Percentiles rank a stretch among this genome's conserved stretches.
These are phyloP conservation scores for Dipodomys merriami DNA, from an alignment of 2,113 vertebrate genomes.

Conservation along the genomic window DNA sequence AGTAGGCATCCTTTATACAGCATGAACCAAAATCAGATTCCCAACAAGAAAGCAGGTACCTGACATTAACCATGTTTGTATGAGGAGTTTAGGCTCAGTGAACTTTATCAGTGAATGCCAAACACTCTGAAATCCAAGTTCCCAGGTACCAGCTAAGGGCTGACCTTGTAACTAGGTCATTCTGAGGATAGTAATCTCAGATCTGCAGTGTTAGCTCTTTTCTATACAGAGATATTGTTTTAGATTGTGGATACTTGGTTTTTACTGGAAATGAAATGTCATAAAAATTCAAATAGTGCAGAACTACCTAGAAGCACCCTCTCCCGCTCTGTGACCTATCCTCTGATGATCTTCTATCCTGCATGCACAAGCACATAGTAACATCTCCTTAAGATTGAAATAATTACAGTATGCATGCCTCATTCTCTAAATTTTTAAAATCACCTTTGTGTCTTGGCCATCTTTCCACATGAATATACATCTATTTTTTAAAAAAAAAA, in stretches of 20 bases:
- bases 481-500: not conserved
- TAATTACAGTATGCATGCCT: not conserved
- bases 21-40: not conserved
- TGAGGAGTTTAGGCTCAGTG: not conserved
- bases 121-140: not conserved
- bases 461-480: not conserved
- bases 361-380: not conserved
- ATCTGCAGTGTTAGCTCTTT: not conserved
- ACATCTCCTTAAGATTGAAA: not conserved
- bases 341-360: not conserved
- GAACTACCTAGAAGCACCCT: not conserved
- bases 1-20: not conserved
- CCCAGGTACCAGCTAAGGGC: not conserved
- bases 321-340: not conserved
- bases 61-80: not conserved
- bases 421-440: not conserved
- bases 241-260: not conserved
- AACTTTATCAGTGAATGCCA: not conserved
- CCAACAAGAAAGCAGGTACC: not conserved
- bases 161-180: not conserved
- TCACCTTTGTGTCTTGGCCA: not conserved
- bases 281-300: not conserved
- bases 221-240: not conserved
- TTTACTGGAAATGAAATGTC: conserved; percentile 45
- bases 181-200: not conserved